A percentile compares a stretch with the other conserved stretches of the same genome.
Conservation (phyloP, 2,797 vertebrate genomes). For the Pygocentrus nattereri region DNA sequence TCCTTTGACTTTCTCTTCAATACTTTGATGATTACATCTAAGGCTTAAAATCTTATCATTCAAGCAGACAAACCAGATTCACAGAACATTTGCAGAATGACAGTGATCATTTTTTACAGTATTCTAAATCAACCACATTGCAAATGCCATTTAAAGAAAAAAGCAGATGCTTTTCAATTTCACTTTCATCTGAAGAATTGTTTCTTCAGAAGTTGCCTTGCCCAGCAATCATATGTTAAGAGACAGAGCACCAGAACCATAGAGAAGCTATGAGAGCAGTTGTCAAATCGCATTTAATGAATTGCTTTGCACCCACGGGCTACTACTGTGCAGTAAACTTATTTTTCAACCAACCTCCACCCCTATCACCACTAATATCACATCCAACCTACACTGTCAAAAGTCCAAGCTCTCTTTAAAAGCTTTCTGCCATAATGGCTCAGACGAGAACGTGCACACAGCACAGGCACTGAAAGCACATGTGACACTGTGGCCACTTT, state of each 20-base stretch:
- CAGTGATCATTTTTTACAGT: background rate
- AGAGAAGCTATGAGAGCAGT: background rate
- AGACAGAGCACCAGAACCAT: background rate
- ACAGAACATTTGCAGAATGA: background rate
- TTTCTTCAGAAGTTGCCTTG: background rate
- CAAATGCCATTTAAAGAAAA: too few relatives aligned
- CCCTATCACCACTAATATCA: constrained; percentile 31
- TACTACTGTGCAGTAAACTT: constrained; percentile 19
- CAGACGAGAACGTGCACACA: constrained; percentile 31
- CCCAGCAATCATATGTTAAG: background rate
- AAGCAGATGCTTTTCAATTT: background rate
- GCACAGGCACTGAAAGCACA: constrained; percentile 18
- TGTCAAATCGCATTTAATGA: constrained; percentile 26
- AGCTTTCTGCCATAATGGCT: constrained; percentile 24
- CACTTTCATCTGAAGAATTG: background rate
- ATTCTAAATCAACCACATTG: background rate
- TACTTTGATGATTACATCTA: too few relatives aligned
- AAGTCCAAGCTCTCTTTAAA: constrained; percentile 44
- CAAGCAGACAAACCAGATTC: too few relatives aligned
- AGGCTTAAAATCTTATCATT: too few relatives aligned
- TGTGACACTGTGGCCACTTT: constrained; percentile 31
- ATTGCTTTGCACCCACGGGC: constrained; percentile 24
- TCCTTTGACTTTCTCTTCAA: too few relatives aligned
- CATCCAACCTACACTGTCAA: constrained; percentile 30
- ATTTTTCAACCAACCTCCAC: constrained; percentile 32